A percentile compares a stretch with the other conserved stretches of the same genome.
phyloP scores from a whole-genome alignment of 2,113 vertebrate genomes.

The Argyrosomus japonicus region DNA sequence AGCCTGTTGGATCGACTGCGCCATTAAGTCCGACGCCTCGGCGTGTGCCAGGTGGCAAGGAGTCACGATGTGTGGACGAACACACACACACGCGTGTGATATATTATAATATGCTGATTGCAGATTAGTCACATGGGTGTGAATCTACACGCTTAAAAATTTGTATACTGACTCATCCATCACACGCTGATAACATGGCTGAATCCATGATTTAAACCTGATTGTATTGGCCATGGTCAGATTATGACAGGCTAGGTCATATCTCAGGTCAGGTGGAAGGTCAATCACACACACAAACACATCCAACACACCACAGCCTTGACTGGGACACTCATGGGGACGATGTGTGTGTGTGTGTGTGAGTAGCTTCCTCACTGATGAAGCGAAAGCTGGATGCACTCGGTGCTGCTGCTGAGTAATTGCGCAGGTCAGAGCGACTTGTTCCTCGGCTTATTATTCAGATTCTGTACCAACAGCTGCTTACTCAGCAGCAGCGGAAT shows the following conservation, averaged over 20 bases:
- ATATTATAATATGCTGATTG: background rate
- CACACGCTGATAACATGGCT: background rate
- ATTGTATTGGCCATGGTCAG: slow-evolving; percentile 6
- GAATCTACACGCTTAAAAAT: background rate
- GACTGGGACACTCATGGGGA: background rate
- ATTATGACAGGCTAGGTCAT: background rate
- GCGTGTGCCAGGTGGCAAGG: background rate
- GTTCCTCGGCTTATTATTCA: slow-evolving; percentile 62
- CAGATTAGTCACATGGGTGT: background rate
- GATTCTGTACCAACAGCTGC: slow-evolving; percentile 60
- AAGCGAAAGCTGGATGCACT: slow-evolving; percentile 3
- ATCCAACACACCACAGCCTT: slow-evolving; percentile 1
- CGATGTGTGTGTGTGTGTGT: background rate
- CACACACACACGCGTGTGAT: background rate
- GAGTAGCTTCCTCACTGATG: background rate
- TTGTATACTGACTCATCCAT: background rate
- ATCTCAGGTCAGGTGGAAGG: background rate
- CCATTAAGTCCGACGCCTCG: background rate
- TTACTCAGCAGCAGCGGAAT: slow-evolving; percentile 63
- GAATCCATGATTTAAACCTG: slow-evolving; percentile 30
- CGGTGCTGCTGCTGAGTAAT: slow-evolving; percentile 31
- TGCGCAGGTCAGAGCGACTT: slow-evolving; percentile 30
- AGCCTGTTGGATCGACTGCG: background rate
- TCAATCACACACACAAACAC: background rate
- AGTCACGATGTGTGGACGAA: background rate